Conservation (phyloP, 2,797 vertebrate species). For the Spatula versicolor region DNA sequence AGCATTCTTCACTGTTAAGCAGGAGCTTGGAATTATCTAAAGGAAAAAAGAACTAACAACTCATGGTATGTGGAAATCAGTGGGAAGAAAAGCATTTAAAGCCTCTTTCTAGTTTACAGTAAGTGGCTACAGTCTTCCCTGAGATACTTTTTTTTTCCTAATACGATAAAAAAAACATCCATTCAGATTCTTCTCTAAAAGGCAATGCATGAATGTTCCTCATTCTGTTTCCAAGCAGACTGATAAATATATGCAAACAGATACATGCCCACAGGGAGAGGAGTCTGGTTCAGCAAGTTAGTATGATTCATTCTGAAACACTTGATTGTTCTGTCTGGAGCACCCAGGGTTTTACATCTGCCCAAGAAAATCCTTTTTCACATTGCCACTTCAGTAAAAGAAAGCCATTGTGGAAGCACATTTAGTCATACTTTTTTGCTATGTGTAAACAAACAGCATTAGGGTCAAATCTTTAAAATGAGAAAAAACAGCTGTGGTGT, state of each 20-base stretch:
- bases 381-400: background rate
- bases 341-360: background rate
- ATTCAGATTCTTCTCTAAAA: slow-evolving; percentile 73
- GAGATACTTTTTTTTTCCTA: slow-evolving; percentile 44
- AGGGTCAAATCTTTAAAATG: background rate
- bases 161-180: slow-evolving; percentile 22
- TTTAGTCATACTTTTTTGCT: background rate
- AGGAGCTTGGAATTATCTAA: background rate
- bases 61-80: slow-evolving; percentile 14
- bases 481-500: background rate
- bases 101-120: slow-evolving; percentile 59
- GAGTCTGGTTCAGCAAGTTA: slow-evolving; percentile 59
- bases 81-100: background rate
- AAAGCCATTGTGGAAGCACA: background rate
- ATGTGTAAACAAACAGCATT: background rate
- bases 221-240: slow-evolving; percentile 76
- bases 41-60: slow-evolving; percentile 28
- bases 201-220: slow-evolving; percentile 63
- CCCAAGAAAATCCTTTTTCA: background rate
- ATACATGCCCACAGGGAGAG: slow-evolving; percentile 58
- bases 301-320: slow-evolving; percentile 49
- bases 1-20: background rate
- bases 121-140: slow-evolving; percentile 61
- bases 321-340: background rate
- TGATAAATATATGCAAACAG: slow-evolving; percentile 72